Evolutionary conservation across 2,888 invertebrate genomes (phyloP).

Genomic region (Thereva nobilitata): DNA sequence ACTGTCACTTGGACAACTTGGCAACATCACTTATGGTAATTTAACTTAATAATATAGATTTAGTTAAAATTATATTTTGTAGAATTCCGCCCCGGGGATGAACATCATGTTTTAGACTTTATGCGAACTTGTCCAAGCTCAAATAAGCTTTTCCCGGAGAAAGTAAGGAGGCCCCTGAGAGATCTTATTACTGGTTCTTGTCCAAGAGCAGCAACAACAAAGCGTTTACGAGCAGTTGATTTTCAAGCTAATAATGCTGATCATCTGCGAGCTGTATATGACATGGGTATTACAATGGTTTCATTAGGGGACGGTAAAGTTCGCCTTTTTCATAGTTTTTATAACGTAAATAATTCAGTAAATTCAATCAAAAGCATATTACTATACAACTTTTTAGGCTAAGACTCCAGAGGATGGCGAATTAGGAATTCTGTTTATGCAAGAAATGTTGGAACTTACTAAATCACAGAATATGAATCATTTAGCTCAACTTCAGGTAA

Average conservation of each 20-base stretch:
- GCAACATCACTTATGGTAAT: slow-evolving; percentile 61
- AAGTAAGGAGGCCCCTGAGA: slow-evolving; percentile 79
- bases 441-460: slow-evolving; percentile 92
- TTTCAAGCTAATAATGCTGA: slow-evolving; percentile 83
- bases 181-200: slow-evolving; percentile 84
- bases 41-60: slow-evolving; percentile 28
- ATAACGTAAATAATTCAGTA: slow-evolving; percentile 68
- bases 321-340: slow-evolving; percentile 86
- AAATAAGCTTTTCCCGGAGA: slow-evolving; percentile 79
- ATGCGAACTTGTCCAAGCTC: slow-evolving; percentile 82
- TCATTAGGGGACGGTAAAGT: slow-evolving; percentile 88
- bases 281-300: slow-evolving; percentile 94
- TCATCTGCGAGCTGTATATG: slow-evolving; percentile 82
- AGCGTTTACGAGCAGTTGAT: slow-evolving; percentile 70
- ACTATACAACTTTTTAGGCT: slow-evolving; percentile 65
- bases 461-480: slow-evolving; percentile 65
- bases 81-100: slow-evolving; percentile 61
- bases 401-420: slow-evolving; percentile 83
- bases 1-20: slow-evolving; percentile 72
- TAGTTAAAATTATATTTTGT: slow-evolving; percentile 42
- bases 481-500: slow-evolving; percentile 55
- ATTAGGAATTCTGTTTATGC: slow-evolving; percentile 93
- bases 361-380: slow-evolving; percentile 7
- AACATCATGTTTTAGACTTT: slow-evolving; percentile 61
- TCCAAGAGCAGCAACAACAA: slow-evolving; percentile 65